Conservation (phyloP, 2,113 vertebrate genomes). For the Trogon melanurus region DNA sequence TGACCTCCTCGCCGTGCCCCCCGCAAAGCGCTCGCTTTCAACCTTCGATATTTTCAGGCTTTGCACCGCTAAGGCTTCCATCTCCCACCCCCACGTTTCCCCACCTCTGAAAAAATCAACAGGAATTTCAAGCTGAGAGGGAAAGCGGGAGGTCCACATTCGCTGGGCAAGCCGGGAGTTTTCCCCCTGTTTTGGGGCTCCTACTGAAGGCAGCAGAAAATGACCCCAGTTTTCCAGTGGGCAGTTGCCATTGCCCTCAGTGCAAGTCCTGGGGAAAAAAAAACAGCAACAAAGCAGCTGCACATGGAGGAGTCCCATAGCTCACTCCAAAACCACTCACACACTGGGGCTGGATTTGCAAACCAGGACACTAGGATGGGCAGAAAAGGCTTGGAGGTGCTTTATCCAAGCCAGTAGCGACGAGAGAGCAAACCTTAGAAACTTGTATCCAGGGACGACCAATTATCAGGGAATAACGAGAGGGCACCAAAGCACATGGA, state of each 20-base stretch:
- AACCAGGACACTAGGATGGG: background rate
- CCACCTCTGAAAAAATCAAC: background rate
- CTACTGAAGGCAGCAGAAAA: background rate
- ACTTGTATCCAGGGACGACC: background rate
- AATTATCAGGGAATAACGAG: rapidly evolving
- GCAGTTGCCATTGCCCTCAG: background rate
- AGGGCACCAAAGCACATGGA: background rate
- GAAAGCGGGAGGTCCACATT: rapidly evolving
- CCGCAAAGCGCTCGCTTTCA: rapidly evolving
- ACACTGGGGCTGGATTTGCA: background rate
- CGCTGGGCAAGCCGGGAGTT: rapidly evolving
- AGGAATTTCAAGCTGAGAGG: background rate
- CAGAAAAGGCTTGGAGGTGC: background rate
- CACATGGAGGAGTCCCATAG: rapidly evolving
- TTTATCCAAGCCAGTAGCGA: background rate
- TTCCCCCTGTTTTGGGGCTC: background rate
- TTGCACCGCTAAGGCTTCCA: background rate
- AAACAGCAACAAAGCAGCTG: background rate
- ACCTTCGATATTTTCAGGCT: background rate
- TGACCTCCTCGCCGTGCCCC: background rate
- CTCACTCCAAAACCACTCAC: rapidly evolving
- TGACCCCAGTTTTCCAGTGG: background rate
- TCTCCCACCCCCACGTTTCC: background rate
- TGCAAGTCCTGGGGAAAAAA: background rate
- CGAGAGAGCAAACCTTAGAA: background rate